Evolutionary conservation across 2,888 invertebrate genomes (phyloP), one percentile per base, ranked within the genome.

Genomic region (Folsomia manolachei): DNA sequence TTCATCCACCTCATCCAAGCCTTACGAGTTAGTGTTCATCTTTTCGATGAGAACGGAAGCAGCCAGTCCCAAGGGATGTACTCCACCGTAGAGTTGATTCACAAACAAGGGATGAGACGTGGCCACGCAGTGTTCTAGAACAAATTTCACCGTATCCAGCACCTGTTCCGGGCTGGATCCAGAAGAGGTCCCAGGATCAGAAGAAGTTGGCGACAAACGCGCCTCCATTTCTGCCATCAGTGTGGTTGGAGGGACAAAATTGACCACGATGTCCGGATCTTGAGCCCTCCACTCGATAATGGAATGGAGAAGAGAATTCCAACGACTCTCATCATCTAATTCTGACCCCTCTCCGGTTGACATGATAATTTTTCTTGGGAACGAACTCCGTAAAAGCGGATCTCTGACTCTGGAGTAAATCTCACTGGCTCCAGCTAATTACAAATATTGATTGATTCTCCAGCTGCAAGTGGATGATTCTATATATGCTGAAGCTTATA

Each of bases 11-110:
- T 51, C 21, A 25, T 63, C 24, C 25, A 60, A 19, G 14, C 26
- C 69, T 87, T 85, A 92, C 92, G 91, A 89, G 85, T 91, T 91
- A 52, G 93, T 91, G 82, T 93, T 94, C 81, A 93, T 88, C 1
- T 90, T 89, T 82, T 93, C 93, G 0, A 90, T 87, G 52, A 94
- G 86, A 89, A 90, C 91, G 1, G 91, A 87, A 0, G 91, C 93
- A 0, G 89, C 89, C 62, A 93, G 83, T 0, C 91, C 92, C 81
- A 90, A 90, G 0, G 88, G 88, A 82, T 94, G 93, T 1, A 88
- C 85, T 60, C 89, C 91, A 0, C 89, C 90, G 82, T 89, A 93
- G 39, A 93, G 85, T 84, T 93, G 93, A 85, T 93, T 93, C 81
- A 89, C 89, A 84, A 93, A 94, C 72, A 89, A 86, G 0, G 88